Evolutionary conservation across 2,113 vertebrate genomes (phyloP), one percentile per base, ranked within the genome.

Genomic region (Sclerurus mexicanus): DNA sequence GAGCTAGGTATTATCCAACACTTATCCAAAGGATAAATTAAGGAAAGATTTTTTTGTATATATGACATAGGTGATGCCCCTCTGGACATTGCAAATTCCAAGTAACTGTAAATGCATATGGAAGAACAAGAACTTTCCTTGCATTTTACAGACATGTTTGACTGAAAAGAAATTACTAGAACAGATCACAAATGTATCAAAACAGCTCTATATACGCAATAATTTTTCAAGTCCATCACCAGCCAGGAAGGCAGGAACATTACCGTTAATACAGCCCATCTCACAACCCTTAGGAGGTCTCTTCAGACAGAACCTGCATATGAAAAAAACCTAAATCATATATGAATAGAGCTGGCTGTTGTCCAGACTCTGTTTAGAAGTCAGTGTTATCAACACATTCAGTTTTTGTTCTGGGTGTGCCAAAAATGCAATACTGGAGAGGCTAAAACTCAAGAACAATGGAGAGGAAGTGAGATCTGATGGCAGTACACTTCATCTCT

Each of bases 301-400:
- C 28, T 56, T 75, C 7, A 17, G 23, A 20, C 19, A 21, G 12
- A 47, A 35, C 16, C 16, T 63, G 5, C 11, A 47, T 0, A 0
- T n/a, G 28, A 14, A 62, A 69, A 64, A 67, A 68, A 8, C 2
- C 7, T 0, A 0, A 20, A 33, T 23, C 16, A 37, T 1, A 7
- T 21, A 18, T 7, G 21, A 83, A 30, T 8, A 83, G 27, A n/a
- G 4, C 3, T 62, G 13, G 17, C 6, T 71, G 27, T 28, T 75
- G 6, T 52, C 42, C 58, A 11, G 6, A 23, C 3, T 46, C 35
- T 67, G 14, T 17, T 53, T 58, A 55, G 39, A 37, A 85, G 10
- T 49, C 42, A 87, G 18, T 20, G 12, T 67, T 58, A 56, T 22
- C 28, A 56, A 17, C 0, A 0, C 5, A 42, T 27, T 18, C 1